phyloP scores from a whole-genome alignment of 1,140 invertebrate genomes.

The Glossosoma conforme region DNA sequence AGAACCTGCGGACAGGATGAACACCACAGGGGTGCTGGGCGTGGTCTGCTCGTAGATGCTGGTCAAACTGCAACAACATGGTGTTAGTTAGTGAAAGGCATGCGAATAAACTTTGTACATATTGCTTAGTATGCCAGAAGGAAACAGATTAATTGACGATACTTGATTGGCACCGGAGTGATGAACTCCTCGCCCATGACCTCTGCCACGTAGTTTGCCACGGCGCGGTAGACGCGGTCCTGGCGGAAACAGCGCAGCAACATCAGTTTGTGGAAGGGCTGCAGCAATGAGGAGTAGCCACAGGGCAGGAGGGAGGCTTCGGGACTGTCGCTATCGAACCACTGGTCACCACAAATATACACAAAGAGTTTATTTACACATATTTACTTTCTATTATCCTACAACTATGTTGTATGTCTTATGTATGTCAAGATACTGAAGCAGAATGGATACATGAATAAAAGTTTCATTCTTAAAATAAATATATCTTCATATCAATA shows the following conservation, averaged over 20 bases:
- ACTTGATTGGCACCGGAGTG: slow-evolving; percentile 73
- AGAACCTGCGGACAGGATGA: slow-evolving; percentile 82
- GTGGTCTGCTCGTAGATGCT: slow-evolving; percentile 78
- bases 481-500: too few species aligned
- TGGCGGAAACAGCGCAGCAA: slow-evolving; percentile 79
- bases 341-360: slow-evolving; percentile 54
- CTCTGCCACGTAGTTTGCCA: slow-evolving; percentile 72
- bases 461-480: not conserved
- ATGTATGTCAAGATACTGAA: too few species aligned
- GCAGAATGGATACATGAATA: too few species aligned
- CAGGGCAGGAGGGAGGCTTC: slow-evolving; percentile 65
- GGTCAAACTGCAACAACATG: slow-evolving; percentile 57
- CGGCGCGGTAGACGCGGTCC: slow-evolving; percentile 76
- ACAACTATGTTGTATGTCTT: too few species aligned
- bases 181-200: slow-evolving; percentile 83
- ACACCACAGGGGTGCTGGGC: slow-evolving; percentile 73
- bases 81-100: too few species aligned
- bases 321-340: slow-evolving; percentile 77
- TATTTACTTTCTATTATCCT: too few species aligned
- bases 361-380: too few species aligned
- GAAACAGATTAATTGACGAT: not conserved
- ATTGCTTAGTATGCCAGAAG: too few species aligned
- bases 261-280: slow-evolving; percentile 73
- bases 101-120: too few species aligned
- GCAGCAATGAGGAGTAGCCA: slow-evolving; percentile 59